These are phyloP conservation scores for Chunga burmeisteri DNA, from an alignment of 2,113 vertebrate genomes.

Conservation along the genomic window DNA sequence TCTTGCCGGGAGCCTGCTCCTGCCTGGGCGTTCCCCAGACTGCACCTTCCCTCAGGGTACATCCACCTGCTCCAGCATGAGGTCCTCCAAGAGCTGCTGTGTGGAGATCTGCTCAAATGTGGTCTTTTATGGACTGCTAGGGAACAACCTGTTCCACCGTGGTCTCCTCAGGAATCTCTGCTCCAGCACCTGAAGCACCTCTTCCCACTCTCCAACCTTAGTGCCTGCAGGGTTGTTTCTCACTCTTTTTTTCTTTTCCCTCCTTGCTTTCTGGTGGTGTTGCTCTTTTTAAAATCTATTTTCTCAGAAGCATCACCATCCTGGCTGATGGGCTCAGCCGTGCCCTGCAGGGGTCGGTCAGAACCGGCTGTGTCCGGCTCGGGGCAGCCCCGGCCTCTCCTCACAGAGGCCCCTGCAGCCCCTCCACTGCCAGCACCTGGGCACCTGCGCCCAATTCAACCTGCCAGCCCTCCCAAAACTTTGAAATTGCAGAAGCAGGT, in stretches of 20 bases:
- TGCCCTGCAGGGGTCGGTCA: background rate
- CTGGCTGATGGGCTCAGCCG: background rate
- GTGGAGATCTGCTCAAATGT: background rate
- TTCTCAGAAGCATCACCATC: background rate
- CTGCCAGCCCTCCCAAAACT: background rate
- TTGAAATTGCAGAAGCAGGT: background rate
- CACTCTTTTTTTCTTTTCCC: background rate
- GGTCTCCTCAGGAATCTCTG: background rate
- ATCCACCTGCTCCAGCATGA: background rate
- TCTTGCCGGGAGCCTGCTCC: background rate
- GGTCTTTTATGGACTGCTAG: too few relatives aligned
- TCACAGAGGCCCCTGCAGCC: background rate
- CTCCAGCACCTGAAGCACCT: background rate
- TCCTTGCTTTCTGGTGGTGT: background rate
- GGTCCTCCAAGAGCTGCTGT: fast-evolving
- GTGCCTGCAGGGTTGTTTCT: background rate
- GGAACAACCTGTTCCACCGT: background rate
- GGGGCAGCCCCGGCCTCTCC: background rate
- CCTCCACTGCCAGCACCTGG: fast-evolving
- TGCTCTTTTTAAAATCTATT: background rate
- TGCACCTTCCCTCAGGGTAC: background rate
- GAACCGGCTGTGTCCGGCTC: background rate
- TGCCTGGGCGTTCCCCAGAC: fast-evolving
- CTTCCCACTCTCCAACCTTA: background rate
- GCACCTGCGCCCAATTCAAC: background rate